Base-by-base conservation (phyloP, 1,140 invertebrate species). In the Drosophila nigrodunni region DNA sequence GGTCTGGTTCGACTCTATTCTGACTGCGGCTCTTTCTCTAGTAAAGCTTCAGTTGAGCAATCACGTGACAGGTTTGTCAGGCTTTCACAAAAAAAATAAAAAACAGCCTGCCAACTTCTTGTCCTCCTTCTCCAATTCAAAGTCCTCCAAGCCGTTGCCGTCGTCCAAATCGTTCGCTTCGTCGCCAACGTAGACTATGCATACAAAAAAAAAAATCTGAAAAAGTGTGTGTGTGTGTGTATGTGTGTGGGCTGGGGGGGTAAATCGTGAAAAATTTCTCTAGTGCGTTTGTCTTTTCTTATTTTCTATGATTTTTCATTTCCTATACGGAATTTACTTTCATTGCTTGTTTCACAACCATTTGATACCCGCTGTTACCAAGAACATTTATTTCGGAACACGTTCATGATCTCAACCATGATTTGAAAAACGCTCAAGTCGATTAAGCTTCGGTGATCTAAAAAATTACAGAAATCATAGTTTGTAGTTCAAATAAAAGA, bases 21-120 rank as follows among this genome's bases (percentile, higher is more conserved):
- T 39, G 34, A 0, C 55, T 11, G 7, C 7, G 41, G 35, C 35
- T 57, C 58, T 3, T 30, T 5, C 25, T 43, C 41, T 21, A 46
- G 13, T 21, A 43, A 75, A 55, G 67, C 71, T 86, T 58, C 69
- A 82, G 82, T 82, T 74, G 78, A 87, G 78, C 76, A 87, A 87
- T 87, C 82, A 86, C 75, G 82, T 86, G 82, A 87, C 82, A 86
- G 82, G 82, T 87, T 87, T 87, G 82, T 87, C 82, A 87, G 82
- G 77, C 82, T 73, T 65, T 71, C 61, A 71, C 81, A 58, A 58
- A 87, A 86, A 87, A 87, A 43, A 43, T 7, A 43, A 43, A 43
- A 43, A 43, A 47, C 54, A 87, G 82, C 68, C 82, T 81, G 66
- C 59, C 72, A 82, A 79, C 39, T 72, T 67, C 65, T 69, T 58